phyloP scores from a whole-genome alignment of 2,888 invertebrate species.

The Limenitis camilla region DNA sequence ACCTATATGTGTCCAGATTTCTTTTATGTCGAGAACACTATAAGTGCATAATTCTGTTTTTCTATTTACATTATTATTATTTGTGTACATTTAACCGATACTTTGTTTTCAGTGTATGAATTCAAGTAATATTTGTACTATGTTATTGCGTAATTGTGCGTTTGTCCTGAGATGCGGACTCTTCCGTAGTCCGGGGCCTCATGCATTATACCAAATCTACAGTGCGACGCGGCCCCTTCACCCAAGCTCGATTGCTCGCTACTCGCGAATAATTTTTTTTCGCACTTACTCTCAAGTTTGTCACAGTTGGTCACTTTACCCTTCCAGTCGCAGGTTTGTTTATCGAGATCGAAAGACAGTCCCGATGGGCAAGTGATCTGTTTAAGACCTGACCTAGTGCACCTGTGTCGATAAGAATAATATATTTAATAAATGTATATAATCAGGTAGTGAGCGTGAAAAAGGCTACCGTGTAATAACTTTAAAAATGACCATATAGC shows the following conservation, averaged over 20 bases:
- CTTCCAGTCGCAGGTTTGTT: conserved; percentile 99
- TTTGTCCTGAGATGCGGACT: conserved; percentile 40
- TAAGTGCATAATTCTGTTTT: neutral
- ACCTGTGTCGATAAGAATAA: conserved; percentile 80
- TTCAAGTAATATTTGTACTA: conserved; percentile 1
- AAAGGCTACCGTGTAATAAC: conserved; percentile 45
- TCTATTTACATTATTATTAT: conserved; percentile 3
- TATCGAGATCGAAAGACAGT: conserved; percentile 97
- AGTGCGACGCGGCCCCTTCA: conserved; percentile 71
- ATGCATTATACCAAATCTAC: conserved; percentile 69
- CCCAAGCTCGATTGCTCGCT: conserved; percentile 70
- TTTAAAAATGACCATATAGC: conserved; percentile 25
- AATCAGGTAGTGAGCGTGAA: conserved; percentile 60
- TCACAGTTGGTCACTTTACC: conserved; percentile 98
- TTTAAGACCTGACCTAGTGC: conserved; percentile 96
- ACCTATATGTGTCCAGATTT: neutral
- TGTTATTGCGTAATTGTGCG: conserved; percentile 51
- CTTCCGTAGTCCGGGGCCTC: conserved; percentile 59
- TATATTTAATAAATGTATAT: conserved; percentile 56
- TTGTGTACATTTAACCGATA: neutral
- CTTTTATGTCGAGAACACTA: neutral
- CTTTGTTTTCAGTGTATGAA: neutral
- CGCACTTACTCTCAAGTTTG: conserved; percentile 95
- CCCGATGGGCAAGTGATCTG: conserved; percentile 97
- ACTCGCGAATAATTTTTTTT: conserved; percentile 65